phyloP scores from a whole-genome alignment of 2,113 vertebrate species.

The Dromas ardeola region DNA sequence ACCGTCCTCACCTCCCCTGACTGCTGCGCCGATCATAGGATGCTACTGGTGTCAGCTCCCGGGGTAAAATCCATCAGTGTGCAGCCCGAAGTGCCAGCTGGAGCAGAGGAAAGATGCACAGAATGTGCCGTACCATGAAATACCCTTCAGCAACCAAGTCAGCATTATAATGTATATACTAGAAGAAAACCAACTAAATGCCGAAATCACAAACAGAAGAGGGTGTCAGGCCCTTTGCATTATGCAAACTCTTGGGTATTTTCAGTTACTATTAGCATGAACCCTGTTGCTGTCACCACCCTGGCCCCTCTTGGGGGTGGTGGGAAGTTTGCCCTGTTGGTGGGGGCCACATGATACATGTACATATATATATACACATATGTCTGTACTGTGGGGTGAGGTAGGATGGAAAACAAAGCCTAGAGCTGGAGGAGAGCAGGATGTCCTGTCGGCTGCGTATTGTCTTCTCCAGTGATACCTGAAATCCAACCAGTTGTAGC shows the following conservation, averaged over 20 bases:
- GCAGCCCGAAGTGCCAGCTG: neutral
- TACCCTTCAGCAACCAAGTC: neutral
- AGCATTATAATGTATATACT: neutral
- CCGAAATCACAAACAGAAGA: neutral
- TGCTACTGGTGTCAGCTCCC: neutral
- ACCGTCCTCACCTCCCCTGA: accelerated
- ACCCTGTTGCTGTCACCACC: accelerated
- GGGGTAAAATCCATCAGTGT: neutral
- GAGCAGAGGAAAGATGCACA: neutral
- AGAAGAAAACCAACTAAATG: neutral
- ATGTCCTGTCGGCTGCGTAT: neutral
- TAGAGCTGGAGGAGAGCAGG: neutral
- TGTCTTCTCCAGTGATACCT: neutral
- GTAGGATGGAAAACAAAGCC: neutral
- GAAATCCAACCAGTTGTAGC: neutral
- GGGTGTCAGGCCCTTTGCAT: neutral
- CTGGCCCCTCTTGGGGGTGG: neutral
- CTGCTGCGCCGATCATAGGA: too few species aligned
- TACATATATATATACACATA: too few species aligned
- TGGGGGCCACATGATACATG: accelerated
- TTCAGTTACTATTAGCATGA: neutral
- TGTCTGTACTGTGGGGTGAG: neutral
- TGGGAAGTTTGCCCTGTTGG: neutral
- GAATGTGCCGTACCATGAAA: neutral
- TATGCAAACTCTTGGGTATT: neutral